phyloP scores from a whole-genome alignment of 2,888 invertebrate genomes.

The Epinotia demarniana region DNA sequence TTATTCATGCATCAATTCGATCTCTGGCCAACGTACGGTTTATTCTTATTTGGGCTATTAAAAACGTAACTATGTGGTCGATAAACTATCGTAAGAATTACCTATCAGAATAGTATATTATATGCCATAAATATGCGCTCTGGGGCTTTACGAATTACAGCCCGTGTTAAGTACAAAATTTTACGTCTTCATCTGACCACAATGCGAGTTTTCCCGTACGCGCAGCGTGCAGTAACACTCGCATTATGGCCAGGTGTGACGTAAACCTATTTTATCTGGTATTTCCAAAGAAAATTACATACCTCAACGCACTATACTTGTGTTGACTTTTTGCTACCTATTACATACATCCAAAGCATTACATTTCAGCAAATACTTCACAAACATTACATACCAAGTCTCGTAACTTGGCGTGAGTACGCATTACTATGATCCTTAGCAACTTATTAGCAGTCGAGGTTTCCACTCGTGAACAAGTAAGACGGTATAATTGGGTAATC shows the following conservation, averaged over 20 bases:
- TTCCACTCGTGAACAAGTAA: constrained; percentile 34
- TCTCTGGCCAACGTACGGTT: too few species aligned
- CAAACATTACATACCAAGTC: constrained; percentile 20
- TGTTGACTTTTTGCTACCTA: constrained; percentile 4
- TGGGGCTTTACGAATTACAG: too few species aligned
- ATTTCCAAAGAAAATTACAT: constrained; percentile 12
- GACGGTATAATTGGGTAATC: constrained; percentile 49
- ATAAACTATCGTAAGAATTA: neutral
- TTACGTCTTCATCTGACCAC: too few species aligned
- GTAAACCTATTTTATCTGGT: neutral
- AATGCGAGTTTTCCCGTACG: too few species aligned
- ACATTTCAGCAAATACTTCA: constrained; percentile 22
- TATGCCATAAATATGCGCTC: too few species aligned
- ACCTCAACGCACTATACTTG: neutral
- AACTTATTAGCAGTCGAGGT: constrained; percentile 35
- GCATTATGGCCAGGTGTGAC: too few species aligned
- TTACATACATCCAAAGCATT: constrained; percentile 15
- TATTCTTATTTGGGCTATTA: too few species aligned
- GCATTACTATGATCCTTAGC: constrained; percentile 28
- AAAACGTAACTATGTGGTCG: too few species aligned
- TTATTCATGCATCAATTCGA: neutral
- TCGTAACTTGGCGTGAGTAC: constrained; percentile 45
- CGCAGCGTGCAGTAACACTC: too few species aligned
- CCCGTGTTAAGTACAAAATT: too few species aligned
- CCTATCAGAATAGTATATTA: too few species aligned